Evolutionary conservation across 2,888 invertebrate genomes (phyloP).

Genomic region (Drosophila picticornis): DNA sequence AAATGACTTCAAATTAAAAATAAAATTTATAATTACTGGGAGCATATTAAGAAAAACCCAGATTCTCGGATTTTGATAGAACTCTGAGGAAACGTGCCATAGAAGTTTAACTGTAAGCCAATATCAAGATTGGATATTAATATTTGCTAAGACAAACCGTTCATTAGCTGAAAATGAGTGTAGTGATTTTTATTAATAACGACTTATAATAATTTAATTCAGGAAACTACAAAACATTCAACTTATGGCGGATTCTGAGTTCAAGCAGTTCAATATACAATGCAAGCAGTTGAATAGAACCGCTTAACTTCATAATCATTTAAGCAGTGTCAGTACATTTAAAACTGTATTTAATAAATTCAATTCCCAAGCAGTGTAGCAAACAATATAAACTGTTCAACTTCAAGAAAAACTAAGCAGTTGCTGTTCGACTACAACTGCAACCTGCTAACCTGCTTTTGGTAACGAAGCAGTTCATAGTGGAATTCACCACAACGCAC

Average conservation of each 20-base stretch:
- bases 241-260: background rate
- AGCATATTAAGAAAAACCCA: background rate
- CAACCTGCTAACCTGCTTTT: background rate
- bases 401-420: background rate
- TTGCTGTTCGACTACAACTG: background rate
- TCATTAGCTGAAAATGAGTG: background rate
- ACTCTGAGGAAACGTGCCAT: no score
- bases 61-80: background rate
- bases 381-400: background rate
- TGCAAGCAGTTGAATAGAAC: background rate
- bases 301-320: background rate
- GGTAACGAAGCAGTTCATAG: background rate
- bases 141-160: background rate
- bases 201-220: background rate
- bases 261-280: background rate
- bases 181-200: background rate
- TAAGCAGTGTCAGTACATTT: background rate
- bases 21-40: background rate
- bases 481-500: background rate
- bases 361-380: background rate
- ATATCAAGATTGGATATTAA: no score
- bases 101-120: background rate
- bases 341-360: background rate
- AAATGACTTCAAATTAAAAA: no score
- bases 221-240: background rate